phyloP scores from a whole-genome alignment of 2,888 invertebrate genomes.

The Esperia sulphurella region DNA sequence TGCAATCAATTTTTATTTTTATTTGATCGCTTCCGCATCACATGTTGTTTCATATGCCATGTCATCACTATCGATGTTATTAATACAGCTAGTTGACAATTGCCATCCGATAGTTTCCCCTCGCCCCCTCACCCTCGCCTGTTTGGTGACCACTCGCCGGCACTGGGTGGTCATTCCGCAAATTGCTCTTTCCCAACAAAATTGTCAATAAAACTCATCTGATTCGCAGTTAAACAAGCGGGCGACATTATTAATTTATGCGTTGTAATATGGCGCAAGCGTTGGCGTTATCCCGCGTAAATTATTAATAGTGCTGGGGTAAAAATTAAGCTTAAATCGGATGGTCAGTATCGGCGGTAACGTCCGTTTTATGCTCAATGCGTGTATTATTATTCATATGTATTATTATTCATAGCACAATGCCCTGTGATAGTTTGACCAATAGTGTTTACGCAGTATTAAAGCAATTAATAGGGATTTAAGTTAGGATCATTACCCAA shows the following conservation, averaged over 20 bases:
- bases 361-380: constrained; percentile 70
- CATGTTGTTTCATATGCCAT: neutral
- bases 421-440: constrained; percentile 49
- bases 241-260: constrained; percentile 79
- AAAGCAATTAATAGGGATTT: too few relatives aligned
- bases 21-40: neutral
- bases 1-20: neutral
- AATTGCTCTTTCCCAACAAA: constrained; percentile 78
- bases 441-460: constrained; percentile 4
- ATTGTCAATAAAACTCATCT: constrained; percentile 80
- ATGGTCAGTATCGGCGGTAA: constrained; percentile 75
- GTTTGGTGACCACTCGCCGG: constrained; percentile 59
- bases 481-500: too few relatives aligned
- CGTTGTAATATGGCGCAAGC: constrained; percentile 77
- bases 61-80: constrained; percentile 31
- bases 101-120: constrained; percentile 33
- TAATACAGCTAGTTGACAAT: constrained; percentile 53
- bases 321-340: constrained; percentile 78
- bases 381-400: too few relatives aligned
- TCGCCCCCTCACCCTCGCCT: constrained; percentile 20
- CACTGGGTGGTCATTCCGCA: constrained; percentile 72
- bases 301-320: constrained; percentile 79
- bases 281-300: constrained; percentile 74
- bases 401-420: constrained; percentile 63
- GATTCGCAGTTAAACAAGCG: constrained; percentile 79